A percentile compares a stretch with the other conserved stretches of the same genome.
Evolutionary conservation across 1,140 invertebrate species (phyloP).

Genomic region (Tetramorium parvispinum): DNA sequence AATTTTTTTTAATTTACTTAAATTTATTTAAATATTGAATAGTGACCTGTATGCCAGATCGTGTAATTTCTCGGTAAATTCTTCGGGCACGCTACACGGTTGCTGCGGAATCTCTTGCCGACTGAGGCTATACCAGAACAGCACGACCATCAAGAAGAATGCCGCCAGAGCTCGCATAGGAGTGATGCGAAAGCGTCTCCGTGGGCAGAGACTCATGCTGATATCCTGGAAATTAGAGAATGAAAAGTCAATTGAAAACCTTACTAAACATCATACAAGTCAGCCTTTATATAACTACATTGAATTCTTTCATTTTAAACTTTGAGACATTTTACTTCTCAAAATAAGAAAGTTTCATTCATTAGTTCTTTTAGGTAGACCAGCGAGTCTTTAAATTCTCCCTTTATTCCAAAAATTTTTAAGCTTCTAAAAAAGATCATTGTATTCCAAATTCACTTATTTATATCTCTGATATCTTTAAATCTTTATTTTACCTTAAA

Average conservation of each 20-base stretch:
- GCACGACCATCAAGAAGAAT: conserved; percentile 73
- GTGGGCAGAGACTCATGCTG: conserved; percentile 79
- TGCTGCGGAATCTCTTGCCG: conserved; percentile 76
- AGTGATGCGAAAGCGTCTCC: conserved; percentile 79
- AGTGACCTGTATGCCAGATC: conserved; percentile 77
- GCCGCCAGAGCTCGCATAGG: conserved; percentile 77
- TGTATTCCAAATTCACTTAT: background rate
- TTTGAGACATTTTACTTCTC: background rate
- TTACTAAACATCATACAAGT: background rate
- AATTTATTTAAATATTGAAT: background rate
- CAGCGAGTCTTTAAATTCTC: background rate
- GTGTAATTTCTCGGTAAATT: conserved; percentile 79
- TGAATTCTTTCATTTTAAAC: background rate
- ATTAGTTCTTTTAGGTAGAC: background rate
- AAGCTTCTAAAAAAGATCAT: background rate
- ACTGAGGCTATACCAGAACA: conserved; percentile 79
- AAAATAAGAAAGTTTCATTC: background rate
- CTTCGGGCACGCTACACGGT: conserved; percentile 79
- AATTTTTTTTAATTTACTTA: background rate
- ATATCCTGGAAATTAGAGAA: conserved; percentile 63
- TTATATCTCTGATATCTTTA: background rate
- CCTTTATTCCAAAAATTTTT: background rate
- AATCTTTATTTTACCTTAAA: background rate
- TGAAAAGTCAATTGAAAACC: background rate
- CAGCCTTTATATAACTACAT: background rate